Conservation (phyloP, 92 coral and sea anemone species). For the Phenganax stokvisi region DNA sequence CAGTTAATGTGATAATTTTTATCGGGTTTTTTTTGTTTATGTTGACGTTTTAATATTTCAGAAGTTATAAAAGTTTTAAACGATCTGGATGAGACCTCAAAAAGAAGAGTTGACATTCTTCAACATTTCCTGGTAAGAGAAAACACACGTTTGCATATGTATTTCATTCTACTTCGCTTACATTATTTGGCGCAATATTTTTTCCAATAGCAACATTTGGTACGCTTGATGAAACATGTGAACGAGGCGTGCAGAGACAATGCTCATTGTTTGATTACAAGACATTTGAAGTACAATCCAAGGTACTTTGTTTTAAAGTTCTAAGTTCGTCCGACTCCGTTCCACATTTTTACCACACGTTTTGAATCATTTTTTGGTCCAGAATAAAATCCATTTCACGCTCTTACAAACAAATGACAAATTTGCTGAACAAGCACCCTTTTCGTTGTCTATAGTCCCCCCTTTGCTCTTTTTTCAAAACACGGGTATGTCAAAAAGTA, state of each 20-base stretch:
- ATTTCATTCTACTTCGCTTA: too few species aligned
- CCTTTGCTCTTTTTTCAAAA: neutral
- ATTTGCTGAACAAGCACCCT: too few species aligned
- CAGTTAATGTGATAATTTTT: neutral
- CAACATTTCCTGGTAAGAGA: constrained; percentile 69
- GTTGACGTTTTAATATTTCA: constrained; percentile 1
- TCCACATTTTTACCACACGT: neutral
- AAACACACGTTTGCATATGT: neutral
- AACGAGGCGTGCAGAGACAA: constrained; percentile 63
- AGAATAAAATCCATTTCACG: neutral
- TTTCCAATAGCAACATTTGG: constrained; percentile 60
- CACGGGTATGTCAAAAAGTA: too few species aligned
- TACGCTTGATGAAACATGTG: constrained; percentile 58
- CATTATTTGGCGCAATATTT: neutral
- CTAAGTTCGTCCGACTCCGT: neutral
- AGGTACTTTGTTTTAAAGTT: constrained; percentile 47
- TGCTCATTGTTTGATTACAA: constrained; percentile 70
- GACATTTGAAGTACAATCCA: constrained; percentile 82
- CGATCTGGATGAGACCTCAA: constrained; percentile 93
- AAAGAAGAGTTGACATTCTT: constrained; percentile 83
- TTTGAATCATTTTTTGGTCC: neutral
- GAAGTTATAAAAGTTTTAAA: constrained; percentile 65
- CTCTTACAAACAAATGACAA: too few species aligned
- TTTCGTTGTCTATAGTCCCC: too few species aligned
- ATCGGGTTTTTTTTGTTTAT: neutral